Evolutionary conservation across 2,888 invertebrate species (phyloP).

Genomic region (Cryptus armator): DNA sequence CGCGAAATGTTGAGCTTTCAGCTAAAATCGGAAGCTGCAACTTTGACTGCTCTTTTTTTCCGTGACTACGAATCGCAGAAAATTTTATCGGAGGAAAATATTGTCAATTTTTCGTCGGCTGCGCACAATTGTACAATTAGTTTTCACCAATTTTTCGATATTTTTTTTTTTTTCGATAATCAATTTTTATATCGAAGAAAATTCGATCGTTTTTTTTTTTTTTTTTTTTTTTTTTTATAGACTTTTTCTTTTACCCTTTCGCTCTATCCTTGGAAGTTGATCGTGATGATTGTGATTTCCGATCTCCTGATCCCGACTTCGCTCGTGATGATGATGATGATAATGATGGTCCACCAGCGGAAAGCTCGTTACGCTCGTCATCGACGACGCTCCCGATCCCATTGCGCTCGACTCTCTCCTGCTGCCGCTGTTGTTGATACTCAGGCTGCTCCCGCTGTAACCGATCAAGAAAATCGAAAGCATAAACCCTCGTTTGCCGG

Average conservation of each 20-base stretch:
- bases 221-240: neutral
- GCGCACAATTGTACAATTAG: too few relatives aligned
- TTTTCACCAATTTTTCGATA: neutral
- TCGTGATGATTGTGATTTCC: conserved; percentile 69
- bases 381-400: conserved; percentile 61
- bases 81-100: too few relatives aligned
- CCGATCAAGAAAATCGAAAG: conserved; percentile 53
- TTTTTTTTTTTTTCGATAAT: neutral
- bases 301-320: conserved; percentile 65
- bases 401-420: conserved; percentile 58
- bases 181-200: neutral
- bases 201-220: too few relatives aligned
- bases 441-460: conserved; percentile 66
- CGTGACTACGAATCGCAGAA: too few relatives aligned
- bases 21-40: too few relatives aligned
- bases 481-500: conserved; percentile 63
- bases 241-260: conserved; percentile 30
- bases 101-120: too few relatives aligned
- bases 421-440: conserved; percentile 46
- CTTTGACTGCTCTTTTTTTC: too few relatives aligned
- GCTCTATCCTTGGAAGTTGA: conserved; percentile 61
- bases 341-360: conserved; percentile 62
- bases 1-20: too few relatives aligned
- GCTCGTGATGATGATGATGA: conserved; percentile 66
- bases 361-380: conserved; percentile 64